Evolutionary conservation across 2,113 vertebrate species (phyloP), one percentile per base, ranked within the genome.

Genomic region (Lucifuga dentata): DNA sequence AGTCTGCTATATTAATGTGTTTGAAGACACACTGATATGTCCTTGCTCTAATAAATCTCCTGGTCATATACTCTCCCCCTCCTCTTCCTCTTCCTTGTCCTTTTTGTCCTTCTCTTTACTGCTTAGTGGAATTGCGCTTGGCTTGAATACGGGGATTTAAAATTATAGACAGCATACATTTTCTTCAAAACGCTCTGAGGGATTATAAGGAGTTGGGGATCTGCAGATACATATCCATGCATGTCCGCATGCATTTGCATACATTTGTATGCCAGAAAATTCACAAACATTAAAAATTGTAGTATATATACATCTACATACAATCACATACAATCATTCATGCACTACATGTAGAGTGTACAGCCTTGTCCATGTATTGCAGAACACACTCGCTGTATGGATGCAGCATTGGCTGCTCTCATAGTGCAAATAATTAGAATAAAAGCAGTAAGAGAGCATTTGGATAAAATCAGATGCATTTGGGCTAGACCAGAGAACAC

Each of bases 141-240:
- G 41, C 65, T 21, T 46, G 11, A 51, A 33, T 38, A 60, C 61
- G 83, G 45, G 56, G 51, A 41, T 78, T 68, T 71, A 45, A 76
- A 65, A 72, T 52, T 53, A 26, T 3, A 15, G 0, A 16, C 26
- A 26, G 26, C n/a, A 53, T 16, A 1, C 1, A 1, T 43, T 61
- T 66, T 63, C 19, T 15, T 12, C 13, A 19, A 36, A 61, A 45
- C 61, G 39, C 29, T 0, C 44, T 51, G 35, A 23, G 58, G 39
- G 39, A 70, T 76, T 53, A 56, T 40, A 45, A n/a, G 23, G 29
- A 40, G 4, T 33, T 26, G 20, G 2, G 26, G 20, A 23, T 68
- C 41, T 74, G 11, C 29, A 67, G 41, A 67, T 11, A 29, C 24
- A 58, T 17, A 36, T 3, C 32, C 5, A 7, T 29, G 26, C 26